Base-by-base conservation (phyloP, 2,113 vertebrate genomes). In the Protobothrops mucrosquamatus region DNA sequence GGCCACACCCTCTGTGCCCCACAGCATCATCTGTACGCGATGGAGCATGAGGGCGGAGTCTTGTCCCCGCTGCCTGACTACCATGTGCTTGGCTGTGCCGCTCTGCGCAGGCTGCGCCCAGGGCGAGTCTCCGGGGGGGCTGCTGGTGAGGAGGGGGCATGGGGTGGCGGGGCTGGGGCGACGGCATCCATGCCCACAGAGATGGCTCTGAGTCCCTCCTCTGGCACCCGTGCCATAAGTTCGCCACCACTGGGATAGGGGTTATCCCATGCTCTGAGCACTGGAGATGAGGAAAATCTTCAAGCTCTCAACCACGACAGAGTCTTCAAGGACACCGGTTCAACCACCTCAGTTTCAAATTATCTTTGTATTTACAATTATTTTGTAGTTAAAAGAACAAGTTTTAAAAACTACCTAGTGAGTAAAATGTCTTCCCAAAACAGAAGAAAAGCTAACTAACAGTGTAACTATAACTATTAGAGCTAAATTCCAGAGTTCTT, bases 401-500 rank as follows among this genome's bases (percentile, higher is more conserved):
- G 34, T 39, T 20, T 81, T 39, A 9, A 81, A 81, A 81, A 39
- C 69, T 39, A 81, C 69, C 15, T 20, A 39, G n/a, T 74, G n/a
- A 39, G n/a, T 18, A 69, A 34, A 74, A 74, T 29, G n/a, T 34
- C 64, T 34, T 14, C 12, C 34, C n/a, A 81, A 81, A 39, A 81
- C 7, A 55, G 15, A 55, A 55, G 14, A 74, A 39, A 39, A 81
- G 18, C 34, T 74, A 74, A 74, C n/a, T 81, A 81, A 18, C 18
- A 22, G 69, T 81, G 6, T 39, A 81, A 81, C 34, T 81, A 12
- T 69, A 64, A 64, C n/a, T 43, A 81, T 81, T 90, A 93, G 24
- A 89, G 46, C 48, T 90, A 95, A 95, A 95, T 61, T 92, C 89
- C 91, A 91, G 89, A 92, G 86, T 61, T n/a, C 91, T 46, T 74